Evolutionary conservation across 2,113 vertebrate genomes (phyloP), one percentile per base, ranked within the genome.

Genomic region (Brevimyrus niger): DNA sequence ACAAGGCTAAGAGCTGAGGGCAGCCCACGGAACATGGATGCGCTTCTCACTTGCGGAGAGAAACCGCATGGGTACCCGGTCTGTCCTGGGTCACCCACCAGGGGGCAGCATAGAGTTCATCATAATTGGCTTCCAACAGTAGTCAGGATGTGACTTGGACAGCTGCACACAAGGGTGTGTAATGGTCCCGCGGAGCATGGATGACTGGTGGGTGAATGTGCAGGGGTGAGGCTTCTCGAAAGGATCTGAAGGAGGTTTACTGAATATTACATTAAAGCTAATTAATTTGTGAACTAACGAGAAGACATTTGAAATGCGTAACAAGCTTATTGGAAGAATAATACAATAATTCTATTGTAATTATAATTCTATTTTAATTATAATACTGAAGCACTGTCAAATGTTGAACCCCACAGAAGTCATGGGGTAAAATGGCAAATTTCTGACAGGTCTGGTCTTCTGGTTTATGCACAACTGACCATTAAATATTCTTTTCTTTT

Each of bases 321-420:
- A 47, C 15, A 27, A 48, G 47, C 17, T 50, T 86, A 38, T 13
- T 47, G 53, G 46, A 86, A 58, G 35, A 65, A 86, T 47, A 65
- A 76, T 73, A 10, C 82, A 47, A 65, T 84, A 27, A 73, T 73
- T 48, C 44, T 42, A 50, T 65, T 65, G n/a, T 65, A 86, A 85
- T 89, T 89, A 86, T 42, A 86, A 44, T 44, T 84, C 76, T 61
- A 35, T 31, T 86, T 89, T 65, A 89, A 86, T 89, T 89, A 86
- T 38, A 86, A 46, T 31, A 65, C 51, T 48, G 55, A 89, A 47
- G 21, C 55, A 86, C 55, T 69, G 85, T 89, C 89, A 85, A 55
- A 89, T 48, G 17, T 50, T 46, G 27, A 89, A 65, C 55, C 51
- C 46, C 23, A 50, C 53, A 86, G 27, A 47, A 19, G 46, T 21